phyloP scores from a whole-genome alignment of 1,140 invertebrate genomes.

The Rhopalosiphum maidis region DNA sequence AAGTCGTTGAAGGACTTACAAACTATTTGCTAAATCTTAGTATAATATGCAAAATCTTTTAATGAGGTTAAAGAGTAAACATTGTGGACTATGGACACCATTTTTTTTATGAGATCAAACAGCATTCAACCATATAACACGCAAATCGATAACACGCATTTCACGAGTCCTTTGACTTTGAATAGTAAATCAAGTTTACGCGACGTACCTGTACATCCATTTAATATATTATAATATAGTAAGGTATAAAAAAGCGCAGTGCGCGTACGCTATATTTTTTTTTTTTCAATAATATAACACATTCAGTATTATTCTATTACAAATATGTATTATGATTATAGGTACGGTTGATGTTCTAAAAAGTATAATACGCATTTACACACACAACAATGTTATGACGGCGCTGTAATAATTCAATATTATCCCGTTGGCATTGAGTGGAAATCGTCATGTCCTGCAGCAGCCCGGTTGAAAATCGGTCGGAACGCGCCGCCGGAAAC shows the following conservation, averaged over 20 bases:
- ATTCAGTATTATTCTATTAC: not conserved
- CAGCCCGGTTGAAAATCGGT: not conserved
- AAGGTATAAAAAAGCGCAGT: not conserved
- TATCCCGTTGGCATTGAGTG: not conserved
- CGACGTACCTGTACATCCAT: not conserved
- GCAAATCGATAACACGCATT: not conserved
- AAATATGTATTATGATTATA: not conserved
- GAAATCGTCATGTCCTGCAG: not conserved
- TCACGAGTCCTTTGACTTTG: not conserved
- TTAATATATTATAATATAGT: not conserved
- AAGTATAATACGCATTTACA: not conserved
- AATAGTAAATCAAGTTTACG: not conserved
- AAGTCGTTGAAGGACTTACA: not conserved
- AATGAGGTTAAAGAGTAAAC: not conserved
- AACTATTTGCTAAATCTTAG: not conserved
- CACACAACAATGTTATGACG: not conserved
- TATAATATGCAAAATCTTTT: not conserved
- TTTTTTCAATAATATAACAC: conserved; percentile 9
- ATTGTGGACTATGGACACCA: not conserved
- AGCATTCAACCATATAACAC: not conserved
- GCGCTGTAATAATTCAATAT: not conserved
- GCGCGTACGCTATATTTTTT: not conserved
- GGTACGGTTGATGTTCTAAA: not conserved
- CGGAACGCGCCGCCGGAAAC: not conserved
- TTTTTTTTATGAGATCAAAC: not conserved